A percentile compares a stretch with the other conserved stretches of the same genome.
These are phyloP conservation scores for Sternarchorhynchus goeldii DNA, from an alignment of 2,797 vertebrate genomes.

Conservation along the genomic window DNA sequence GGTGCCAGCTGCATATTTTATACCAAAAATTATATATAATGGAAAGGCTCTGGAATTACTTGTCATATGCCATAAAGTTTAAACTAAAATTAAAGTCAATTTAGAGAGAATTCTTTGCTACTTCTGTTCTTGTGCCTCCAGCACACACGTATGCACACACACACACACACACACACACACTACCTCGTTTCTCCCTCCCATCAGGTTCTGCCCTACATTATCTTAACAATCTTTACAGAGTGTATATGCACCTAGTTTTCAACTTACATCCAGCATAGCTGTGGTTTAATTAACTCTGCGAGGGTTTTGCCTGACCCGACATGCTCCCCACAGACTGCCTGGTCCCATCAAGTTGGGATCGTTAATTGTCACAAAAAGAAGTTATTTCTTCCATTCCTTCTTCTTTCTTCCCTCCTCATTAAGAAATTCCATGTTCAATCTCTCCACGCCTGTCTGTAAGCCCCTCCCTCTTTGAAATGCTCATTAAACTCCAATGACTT, in stretches of 20 bases:
- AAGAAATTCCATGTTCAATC: conserved; percentile 31
- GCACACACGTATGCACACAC: too few relatives aligned
- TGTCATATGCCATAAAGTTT: conserved; percentile 25
- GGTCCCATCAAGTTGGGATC: conserved; percentile 36
- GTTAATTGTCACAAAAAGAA: conserved; percentile 46
- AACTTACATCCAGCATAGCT: conserved; percentile 43
- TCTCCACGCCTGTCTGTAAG: conserved; percentile 13
- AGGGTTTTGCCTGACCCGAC: conserved; percentile 54
- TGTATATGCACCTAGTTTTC: conserved; percentile 31
- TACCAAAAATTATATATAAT: conserved; percentile 35
- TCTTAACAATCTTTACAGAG: conserved; percentile 51
- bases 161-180: too few relatives aligned
- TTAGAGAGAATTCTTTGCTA: background rate
- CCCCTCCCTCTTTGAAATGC: conserved; percentile 41
- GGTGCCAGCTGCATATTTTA: conserved; percentile 46
- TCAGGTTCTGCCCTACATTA: conserved; percentile 49
- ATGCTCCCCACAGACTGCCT: conserved; percentile 40
- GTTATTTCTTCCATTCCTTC: conserved; percentile 6
- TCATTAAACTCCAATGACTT: conserved; percentile 58
- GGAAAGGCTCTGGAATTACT: conserved; percentile 25
- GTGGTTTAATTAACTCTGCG: conserved; percentile 56
- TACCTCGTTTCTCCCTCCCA: background rate
- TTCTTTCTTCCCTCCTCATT: conserved; percentile 38
- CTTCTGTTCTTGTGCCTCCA: background rate
- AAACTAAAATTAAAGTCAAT: conserved; percentile 19